Evolutionary conservation across 2,797 vertebrate genomes (phyloP).

Genomic region (Syngnathus rostellatus): DNA sequence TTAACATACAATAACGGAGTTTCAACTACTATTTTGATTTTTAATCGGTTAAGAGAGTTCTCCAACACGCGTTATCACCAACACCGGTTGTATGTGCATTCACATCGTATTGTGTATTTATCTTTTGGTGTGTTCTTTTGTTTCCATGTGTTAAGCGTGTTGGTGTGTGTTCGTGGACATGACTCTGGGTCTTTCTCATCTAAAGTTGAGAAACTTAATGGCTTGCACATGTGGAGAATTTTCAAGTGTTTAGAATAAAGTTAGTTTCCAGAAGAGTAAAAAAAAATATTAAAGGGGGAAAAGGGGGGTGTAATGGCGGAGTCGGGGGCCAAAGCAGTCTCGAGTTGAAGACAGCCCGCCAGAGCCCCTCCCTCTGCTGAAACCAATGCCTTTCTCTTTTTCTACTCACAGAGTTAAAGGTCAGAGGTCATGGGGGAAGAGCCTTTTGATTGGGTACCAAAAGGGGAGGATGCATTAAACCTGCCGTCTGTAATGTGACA

Average conservation of each 20-base stretch:
- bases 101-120: slow-evolving; percentile 6
- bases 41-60: no score
- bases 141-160: slow-evolving; percentile 11
- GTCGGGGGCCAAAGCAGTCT: slow-evolving; percentile 30
- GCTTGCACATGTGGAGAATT: slow-evolving; percentile 71
- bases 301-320: neutral
- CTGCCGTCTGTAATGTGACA: slow-evolving; percentile 40
- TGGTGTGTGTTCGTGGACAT: slow-evolving; percentile 30
- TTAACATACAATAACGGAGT: no score
- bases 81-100: neutral
- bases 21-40: no score
- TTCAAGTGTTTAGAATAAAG: slow-evolving; percentile 70
- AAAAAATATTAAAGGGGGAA: slow-evolving; percentile 11
- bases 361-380: slow-evolving; percentile 46
- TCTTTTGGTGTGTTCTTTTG: slow-evolving; percentile 11
- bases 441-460: slow-evolving; percentile 66
- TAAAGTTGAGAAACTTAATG: slow-evolving; percentile 66
- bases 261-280: slow-evolving; percentile 58
- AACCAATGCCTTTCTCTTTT: slow-evolving; percentile 61
- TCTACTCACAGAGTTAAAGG: slow-evolving; percentile 52
- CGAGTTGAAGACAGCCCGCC: slow-evolving; percentile 36
- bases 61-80: neutral
- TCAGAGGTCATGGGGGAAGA: slow-evolving; percentile 62
- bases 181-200: slow-evolving; percentile 49
- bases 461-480: slow-evolving; percentile 35